phyloP scores from a whole-genome alignment of 2,888 invertebrate genomes.

The Hylaea fasciaria region DNA sequence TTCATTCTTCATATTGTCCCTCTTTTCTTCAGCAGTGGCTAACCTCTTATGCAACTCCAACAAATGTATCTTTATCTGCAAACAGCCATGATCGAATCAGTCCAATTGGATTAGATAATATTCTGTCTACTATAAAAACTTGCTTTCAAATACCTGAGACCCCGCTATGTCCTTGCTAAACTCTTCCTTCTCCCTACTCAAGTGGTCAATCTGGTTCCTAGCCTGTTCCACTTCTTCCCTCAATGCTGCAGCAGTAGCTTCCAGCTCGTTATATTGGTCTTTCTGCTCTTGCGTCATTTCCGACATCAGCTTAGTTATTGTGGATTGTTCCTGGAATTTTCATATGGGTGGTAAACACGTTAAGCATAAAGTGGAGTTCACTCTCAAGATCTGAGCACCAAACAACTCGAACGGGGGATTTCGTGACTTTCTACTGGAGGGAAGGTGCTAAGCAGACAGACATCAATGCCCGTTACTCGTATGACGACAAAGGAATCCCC shows the following conservation, averaged over 20 bases:
- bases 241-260: constrained; percentile 76
- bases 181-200: constrained; percentile 87
- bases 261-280: constrained; percentile 80
- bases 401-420: too few relatives aligned
- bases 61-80: constrained; percentile 76
- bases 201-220: constrained; percentile 86
- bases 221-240: constrained; percentile 84
- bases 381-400: too few relatives aligned
- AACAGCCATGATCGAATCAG: constrained; percentile 11
- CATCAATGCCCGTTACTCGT: too few relatives aligned
- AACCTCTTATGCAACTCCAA: constrained; percentile 73
- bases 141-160: constrained; percentile 76
- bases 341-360: neutral
- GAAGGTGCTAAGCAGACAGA: too few relatives aligned
- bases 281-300: constrained; percentile 87
- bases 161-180: constrained; percentile 88
- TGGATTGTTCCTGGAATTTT: constrained; percentile 83
- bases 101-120: neutral
- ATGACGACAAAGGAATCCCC: too few relatives aligned
- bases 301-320: constrained; percentile 86
- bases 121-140: too few relatives aligned
- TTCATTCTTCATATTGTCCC: constrained; percentile 88
- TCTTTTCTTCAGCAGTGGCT: constrained; percentile 73
- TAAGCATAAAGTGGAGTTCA: neutral
- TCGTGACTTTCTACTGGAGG: too few relatives aligned